Base-by-base conservation (phyloP, 2,888 invertebrate genomes). In the Elmis aenea region DNA sequence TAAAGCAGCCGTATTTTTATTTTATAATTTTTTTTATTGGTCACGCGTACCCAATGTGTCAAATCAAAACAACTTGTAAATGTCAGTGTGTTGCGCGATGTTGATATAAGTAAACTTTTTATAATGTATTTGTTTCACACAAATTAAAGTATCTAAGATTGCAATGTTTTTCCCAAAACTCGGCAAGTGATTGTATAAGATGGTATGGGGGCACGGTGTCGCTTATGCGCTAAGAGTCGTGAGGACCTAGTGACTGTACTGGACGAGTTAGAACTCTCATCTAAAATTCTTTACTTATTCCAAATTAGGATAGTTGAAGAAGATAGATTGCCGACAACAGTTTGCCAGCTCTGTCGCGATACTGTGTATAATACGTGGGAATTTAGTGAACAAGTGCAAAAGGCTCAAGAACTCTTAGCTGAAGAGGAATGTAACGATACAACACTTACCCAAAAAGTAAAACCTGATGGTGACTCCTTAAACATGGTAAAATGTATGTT, bases 191-290 rank as follows among this genome's bases (percentile, higher is more conserved):
- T n/a, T n/a, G n/a, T n/a, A 8, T 18, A 35, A 13, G 6, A 34
- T 44, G 39, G 30, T 34, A 64, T 64, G 62, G 62, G 58, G 45
- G 46, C 57, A 12, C 55, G 64, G 28, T 70, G 69, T 41, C 63
- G 69, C 23, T 56, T 70, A 30, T 70, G 69, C 53, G 68, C 67
- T 16, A 62, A 65, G 49, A 47, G 51, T 23, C 52, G 48, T 29
- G 41, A 51, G 16, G 55, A 60, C 40, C 52, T 64, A 37, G 43
- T 65, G 38, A 48, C 56, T 26, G 55, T 60, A 26, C 46, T 62
- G 13, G 60, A 62, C 31, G 59, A 64, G 42, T 39, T 55, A 25
- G 59, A 58, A 14, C 52, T 66, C 33, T 44, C 54, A 10, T 50
- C 53, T 14, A 61, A 59, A 49, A 61, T 66, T 30, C 54, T 59